Conservation (phyloP, 2,888 invertebrate species). For the Malachius bipustulatus region DNA sequence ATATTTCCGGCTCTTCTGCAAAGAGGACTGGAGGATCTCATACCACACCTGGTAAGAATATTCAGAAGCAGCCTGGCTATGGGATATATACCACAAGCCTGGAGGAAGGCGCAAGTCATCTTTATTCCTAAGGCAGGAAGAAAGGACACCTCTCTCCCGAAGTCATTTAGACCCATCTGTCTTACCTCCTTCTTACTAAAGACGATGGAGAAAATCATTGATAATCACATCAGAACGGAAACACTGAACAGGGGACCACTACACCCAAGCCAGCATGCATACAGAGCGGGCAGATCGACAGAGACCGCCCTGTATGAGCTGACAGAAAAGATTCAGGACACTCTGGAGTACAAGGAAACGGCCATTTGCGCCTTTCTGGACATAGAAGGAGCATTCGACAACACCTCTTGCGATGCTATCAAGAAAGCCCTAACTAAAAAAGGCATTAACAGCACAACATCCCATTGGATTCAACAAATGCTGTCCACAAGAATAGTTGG, state of each 20-base stretch:
- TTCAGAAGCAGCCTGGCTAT: constrained; percentile 10
- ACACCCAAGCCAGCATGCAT: too few species aligned
- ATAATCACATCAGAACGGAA: too few species aligned
- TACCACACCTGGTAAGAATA: constrained; percentile 9
- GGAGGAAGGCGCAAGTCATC: constrained; percentile 10
- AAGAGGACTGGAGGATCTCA: too few species aligned
- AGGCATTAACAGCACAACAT: constrained; percentile 4
- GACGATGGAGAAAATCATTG: constrained; percentile 18
- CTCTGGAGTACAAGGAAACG: too few species aligned
- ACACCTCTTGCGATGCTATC: constrained; percentile 15
- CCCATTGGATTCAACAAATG: constrained; percentile 11
- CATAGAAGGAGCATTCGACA: constrained; percentile 23
- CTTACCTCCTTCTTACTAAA: constrained; percentile 12
- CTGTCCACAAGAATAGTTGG: constrained; percentile 1
- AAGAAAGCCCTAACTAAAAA: constrained; percentile 4
- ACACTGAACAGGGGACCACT: too few species aligned
- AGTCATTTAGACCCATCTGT: constrained; percentile 10
- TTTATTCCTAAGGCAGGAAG: constrained; percentile 12
- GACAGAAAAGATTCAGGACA: too few species aligned
- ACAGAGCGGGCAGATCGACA: too few species aligned
- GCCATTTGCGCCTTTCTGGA: constrained; percentile 21
- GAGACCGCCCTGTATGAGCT: too few species aligned
- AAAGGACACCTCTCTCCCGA: constrained; percentile 2
- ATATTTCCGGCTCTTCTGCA: too few species aligned
- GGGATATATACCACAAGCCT: constrained; percentile 9